Evolutionary conservation across 2,797 vertebrate species (phyloP).

Genomic region (Acomys russatus): DNA sequence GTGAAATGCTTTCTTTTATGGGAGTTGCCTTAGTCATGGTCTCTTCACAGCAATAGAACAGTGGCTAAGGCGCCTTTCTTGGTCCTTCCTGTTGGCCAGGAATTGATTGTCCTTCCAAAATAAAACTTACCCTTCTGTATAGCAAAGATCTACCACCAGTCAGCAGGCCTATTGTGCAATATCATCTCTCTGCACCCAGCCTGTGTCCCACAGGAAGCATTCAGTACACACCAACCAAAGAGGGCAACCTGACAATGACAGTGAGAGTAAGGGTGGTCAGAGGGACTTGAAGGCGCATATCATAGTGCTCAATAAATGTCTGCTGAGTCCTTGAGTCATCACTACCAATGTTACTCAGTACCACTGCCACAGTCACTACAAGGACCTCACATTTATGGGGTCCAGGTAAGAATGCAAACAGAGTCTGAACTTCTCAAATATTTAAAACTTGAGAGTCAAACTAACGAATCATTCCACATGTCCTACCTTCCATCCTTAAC

Average conservation of each 20-base stretch:
- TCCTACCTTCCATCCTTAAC: background rate
- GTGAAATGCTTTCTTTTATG: background rate
- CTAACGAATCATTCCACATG: background rate
- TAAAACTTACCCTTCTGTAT: background rate
- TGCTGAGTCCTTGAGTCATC: background rate
- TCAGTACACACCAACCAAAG: background rate
- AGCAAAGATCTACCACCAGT: background rate
- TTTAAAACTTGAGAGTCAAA: slow-evolving; percentile 3
- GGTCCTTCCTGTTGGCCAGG: background rate
- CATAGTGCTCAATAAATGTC: background rate
- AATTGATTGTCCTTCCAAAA: background rate
- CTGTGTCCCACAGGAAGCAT: background rate
- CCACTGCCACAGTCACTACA: background rate
- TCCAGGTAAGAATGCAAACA: background rate
- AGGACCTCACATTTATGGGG: background rate
- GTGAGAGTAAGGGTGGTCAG: background rate
- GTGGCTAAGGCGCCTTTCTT: too few species aligned
- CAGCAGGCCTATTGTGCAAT: background rate
- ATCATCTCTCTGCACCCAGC: background rate
- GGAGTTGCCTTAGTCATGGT: background rate
- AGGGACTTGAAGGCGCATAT: background rate
- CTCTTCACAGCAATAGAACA: background rate
- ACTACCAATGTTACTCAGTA: too few species aligned
- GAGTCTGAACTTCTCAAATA: background rate
- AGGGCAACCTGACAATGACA: background rate